Percentiles rank a stretch among this genome's conserved stretches.
Evolutionary conservation across 2,797 vertebrate genomes (phyloP).

Genomic region (Poecilia picta): DNA sequence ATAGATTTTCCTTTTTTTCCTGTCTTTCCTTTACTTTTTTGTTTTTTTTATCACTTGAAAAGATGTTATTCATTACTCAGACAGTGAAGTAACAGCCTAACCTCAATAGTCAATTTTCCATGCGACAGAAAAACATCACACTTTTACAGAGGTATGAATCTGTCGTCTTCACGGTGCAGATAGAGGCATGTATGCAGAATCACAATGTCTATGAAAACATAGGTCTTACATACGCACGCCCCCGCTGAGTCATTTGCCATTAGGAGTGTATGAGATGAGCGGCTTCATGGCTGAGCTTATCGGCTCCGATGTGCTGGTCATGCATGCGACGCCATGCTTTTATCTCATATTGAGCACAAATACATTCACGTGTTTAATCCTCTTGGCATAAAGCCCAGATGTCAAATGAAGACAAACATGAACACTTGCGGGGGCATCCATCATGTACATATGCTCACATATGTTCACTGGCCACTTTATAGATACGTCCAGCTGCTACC

Average conservation of each 20-base stretch:
- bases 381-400: conserved; percentile 11
- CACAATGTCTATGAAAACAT: conserved; percentile 49
- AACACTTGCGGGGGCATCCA: conserved; percentile 30
- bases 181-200: conserved; percentile 38
- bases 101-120: conserved; percentile 41
- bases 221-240: conserved; percentile 44
- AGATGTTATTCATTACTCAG: conserved; percentile 36
- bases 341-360: conserved; percentile 48
- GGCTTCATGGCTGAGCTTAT: conserved; percentile 59
- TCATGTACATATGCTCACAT: conserved; percentile 45
- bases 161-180: conserved; percentile 11
- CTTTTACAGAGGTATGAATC: conserved; percentile 23
- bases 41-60: conserved; percentile 26
- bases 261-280: conserved; percentile 57
- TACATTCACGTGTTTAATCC: conserved; percentile 2
- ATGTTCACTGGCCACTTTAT: conserved; percentile 1
- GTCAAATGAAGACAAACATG: conserved; percentile 16
- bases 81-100: conserved; percentile 32
- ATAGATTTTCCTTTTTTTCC: conserved; percentile 14
- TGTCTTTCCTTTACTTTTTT: not conserved
- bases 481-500: not conserved
- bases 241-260: conserved; percentile 65
- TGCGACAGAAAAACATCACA: conserved; percentile 19
- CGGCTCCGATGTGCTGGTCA: conserved; percentile 55
- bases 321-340: conserved; percentile 61